Conservation (phyloP, 2,113 vertebrate species). For the Pseudorhombus dupliciocellatus region DNA sequence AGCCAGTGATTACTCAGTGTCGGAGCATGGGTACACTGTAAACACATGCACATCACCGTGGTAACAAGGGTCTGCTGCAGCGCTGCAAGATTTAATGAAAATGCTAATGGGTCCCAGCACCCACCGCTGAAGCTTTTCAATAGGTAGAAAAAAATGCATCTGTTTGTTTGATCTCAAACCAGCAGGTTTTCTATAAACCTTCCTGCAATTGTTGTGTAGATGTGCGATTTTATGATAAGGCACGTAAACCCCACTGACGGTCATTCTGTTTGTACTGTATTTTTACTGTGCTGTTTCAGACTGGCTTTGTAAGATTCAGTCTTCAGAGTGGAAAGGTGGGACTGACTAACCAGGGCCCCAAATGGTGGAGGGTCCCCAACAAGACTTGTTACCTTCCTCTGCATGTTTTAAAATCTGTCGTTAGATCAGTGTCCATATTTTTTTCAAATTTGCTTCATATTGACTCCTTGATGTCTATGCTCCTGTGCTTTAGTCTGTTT, state of each 20-base stretch:
- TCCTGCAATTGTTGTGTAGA: background rate
- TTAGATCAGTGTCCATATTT: too few relatives aligned
- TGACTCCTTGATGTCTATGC: too few relatives aligned
- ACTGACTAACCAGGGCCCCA: background rate
- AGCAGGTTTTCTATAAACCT: background rate
- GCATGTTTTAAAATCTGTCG: too few relatives aligned
- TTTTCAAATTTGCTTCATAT: too few relatives aligned
- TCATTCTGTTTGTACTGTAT: background rate
- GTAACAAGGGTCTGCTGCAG: constrained; percentile 25
- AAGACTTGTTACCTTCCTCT: too few relatives aligned
- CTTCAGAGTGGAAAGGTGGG: background rate
- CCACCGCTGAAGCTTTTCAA: constrained; percentile 7
- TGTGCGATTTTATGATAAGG: background rate
- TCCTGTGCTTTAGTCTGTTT: too few relatives aligned
- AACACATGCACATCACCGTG: constrained; percentile 35
- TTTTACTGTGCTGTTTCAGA: background rate
- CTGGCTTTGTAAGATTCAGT: background rate
- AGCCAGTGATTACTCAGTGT: constrained; percentile 36
- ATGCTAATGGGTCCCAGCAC: constrained; percentile 8
- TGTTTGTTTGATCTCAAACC: background rate
- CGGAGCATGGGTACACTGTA: constrained; percentile 25
- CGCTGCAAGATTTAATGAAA: constrained; percentile 44
- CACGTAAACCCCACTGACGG: background rate
- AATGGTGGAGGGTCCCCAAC: background rate
- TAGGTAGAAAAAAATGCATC: background rate